Evolutionary conservation across 2,797 vertebrate species (phyloP), one percentile per base, ranked within the genome.

Genomic region (Arremon brunneinucha): DNA sequence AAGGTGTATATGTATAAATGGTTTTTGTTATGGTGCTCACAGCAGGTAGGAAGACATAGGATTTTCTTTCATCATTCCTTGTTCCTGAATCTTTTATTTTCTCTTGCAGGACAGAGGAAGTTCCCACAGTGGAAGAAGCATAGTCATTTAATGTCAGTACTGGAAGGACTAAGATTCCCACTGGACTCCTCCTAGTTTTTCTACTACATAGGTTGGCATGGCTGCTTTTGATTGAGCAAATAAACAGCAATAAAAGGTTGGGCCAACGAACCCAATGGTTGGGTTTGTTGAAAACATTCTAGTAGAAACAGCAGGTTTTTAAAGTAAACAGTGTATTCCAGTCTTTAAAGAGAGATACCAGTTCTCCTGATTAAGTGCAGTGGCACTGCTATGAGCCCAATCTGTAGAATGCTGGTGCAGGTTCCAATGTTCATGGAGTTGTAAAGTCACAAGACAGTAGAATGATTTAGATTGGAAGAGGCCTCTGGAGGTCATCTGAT

Each of bases 51-150:
- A 74, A 79, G 71, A 63, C 8, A 14, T 39, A 59, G 8, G 50
- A 72, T 91, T 94, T 80, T 10, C 59, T 41, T 93, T 52, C 59
- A 35, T 86, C 6, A 28, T 79, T 95, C 49, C 68, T 70, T 64
- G 24, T 78, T 92, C 23, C 59, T 93, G 37, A 62, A 69, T 55
- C 7, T 84, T 94, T 93, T 88, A 1, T 92, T 95, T 97, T 94
- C 47, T 91, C 53, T 76, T 78, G 27, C 60, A 98, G 93, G 98
- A 99, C 98, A 98, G 98, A 97, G 98, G 98, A 96, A 99, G 99
- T 97, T 99, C 99, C 93, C 98, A 97, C 97, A 99, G 99, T 93
- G 98, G 97, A 95, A 98, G 96, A 93, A 99, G 98, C 83, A 97
- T 99, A 94, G 98, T 99, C 96, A 99, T 99, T 96, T 98, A 98